Evolutionary conservation across 37 sponge, comb jelly and placozoan genomes (phyloP), one percentile per base, ranked within the genome.

Genomic region (Geodia barretti): DNA sequence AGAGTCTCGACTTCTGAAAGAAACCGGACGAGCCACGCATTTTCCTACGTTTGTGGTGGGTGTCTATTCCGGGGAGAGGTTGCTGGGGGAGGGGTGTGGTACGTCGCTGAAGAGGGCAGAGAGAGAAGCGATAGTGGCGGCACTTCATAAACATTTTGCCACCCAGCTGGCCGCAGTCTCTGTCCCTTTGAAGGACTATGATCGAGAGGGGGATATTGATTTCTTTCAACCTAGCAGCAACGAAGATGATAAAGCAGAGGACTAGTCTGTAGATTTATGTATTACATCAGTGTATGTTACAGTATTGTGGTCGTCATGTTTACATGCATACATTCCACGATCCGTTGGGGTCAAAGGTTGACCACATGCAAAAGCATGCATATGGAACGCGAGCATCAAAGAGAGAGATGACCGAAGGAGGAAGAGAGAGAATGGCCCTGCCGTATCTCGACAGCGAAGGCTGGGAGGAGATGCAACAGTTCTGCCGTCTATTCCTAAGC

Each of bases 11-110:
- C 76, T 97, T 14, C 30, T 97, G 31, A 84, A 78, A 37, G 97
- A 97, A 81, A 94, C 77, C 41, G 97, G 97, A 19, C 60, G 97
- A 62, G 83, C 79, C 11, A 88, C 97, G 14, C 92, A 94, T 54
- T 88, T 94, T 34, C 92, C 97, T 30, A 81, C 95, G n/a, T 97
- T 92, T 86, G 80, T 83, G 31, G 90, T 97, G 17, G 95, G 87
- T 28, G 83, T 94, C n/a, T 94, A 71, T 62, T 94, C 95, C 0
- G 92, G 90, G 11, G 64, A 86, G 37, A 28, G 39, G 4, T 47
- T 82, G 42, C 73, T 97, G 33, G 92, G 82, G 11, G 89, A 97
- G 37, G 97, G 95, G 11, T 68, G 64, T 35, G 97, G 94, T 0
- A 87, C 90, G 23, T 94, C 95, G 1, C 64, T 94, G 3, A 74